phyloP scores from a whole-genome alignment of 1,140 invertebrate species.

The Marisa cornuarietis region DNA sequence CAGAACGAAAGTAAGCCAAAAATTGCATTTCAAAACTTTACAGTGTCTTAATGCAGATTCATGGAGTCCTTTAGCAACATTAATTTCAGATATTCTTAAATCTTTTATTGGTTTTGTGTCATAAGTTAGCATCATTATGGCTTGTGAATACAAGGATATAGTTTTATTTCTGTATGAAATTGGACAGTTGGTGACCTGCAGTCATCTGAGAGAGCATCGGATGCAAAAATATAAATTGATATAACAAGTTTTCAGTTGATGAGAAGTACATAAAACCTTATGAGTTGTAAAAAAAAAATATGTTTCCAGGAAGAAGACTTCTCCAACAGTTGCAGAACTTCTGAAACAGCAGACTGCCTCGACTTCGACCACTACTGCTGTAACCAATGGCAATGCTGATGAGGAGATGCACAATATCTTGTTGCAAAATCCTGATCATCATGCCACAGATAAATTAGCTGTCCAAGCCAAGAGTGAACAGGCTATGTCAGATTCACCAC shows the following conservation, averaged over 20 bases:
- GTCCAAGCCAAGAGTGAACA: conserved; percentile 39
- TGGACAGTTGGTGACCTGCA: neutral
- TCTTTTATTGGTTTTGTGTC: too few species aligned
- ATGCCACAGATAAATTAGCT: conserved; percentile 20
- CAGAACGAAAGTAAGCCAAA: conserved; percentile 28
- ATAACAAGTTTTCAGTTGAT: neutral
- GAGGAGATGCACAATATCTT: too few species aligned
- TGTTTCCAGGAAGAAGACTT: conserved; percentile 56
- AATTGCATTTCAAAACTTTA: neutral
- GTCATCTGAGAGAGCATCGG: neutral
- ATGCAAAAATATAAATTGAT: neutral
- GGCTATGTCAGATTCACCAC: conserved; percentile 33
- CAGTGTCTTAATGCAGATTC: neutral
- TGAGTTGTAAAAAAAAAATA: neutral
- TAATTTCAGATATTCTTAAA: too few species aligned
- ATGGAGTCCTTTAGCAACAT: too few species aligned
- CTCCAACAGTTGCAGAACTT: conserved; percentile 64
- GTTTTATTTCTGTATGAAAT: neutral
- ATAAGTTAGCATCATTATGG: too few species aligned
- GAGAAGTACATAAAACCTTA: neutral
- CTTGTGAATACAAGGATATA: too few species aligned
- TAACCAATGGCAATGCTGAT: conserved; percentile 25
- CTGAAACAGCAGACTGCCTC: conserved; percentile 59
- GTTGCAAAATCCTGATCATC: neutral
- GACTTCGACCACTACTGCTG: conserved; percentile 22